Evolutionary conservation across 2,888 invertebrate species (phyloP).

Genomic region (Perizoma affinitatum): DNA sequence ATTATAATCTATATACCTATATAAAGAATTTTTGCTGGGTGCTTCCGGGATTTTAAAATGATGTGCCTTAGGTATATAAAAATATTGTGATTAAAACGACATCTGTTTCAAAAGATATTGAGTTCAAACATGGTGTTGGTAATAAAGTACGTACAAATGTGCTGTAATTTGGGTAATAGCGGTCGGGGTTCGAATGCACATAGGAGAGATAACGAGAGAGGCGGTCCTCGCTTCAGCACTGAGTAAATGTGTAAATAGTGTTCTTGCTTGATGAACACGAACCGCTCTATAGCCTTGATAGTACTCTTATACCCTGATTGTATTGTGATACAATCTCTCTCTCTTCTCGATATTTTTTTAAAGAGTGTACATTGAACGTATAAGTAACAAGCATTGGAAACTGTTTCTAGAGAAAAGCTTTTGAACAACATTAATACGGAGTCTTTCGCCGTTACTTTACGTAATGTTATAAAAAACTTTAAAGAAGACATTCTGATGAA

Average conservation of each 20-base stretch:
- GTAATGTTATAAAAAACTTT: neutral
- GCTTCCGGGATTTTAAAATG: too few relatives aligned
- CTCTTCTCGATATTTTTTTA: neutral
- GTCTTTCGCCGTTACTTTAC: neutral
- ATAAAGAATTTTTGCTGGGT: too few relatives aligned
- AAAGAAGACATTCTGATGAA: neutral
- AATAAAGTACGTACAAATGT: slow-evolving; percentile 33
- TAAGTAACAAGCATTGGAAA: slow-evolving; percentile 1
- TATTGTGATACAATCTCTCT: too few relatives aligned
- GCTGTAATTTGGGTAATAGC: slow-evolving; percentile 70
- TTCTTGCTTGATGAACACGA: neutral
- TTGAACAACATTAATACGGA: neutral
- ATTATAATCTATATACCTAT: too few relatives aligned
- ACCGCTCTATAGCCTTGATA: too few relatives aligned
- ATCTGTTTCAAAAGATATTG: neutral
- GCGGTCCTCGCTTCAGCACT: slow-evolving; percentile 31
- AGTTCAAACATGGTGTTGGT: slow-evolving; percentile 12
- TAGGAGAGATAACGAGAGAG: slow-evolving; percentile 57
- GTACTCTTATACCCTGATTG: too few relatives aligned
- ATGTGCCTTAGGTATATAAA: too few relatives aligned
- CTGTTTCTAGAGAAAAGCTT: slow-evolving; percentile 11
- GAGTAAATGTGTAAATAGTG: neutral
- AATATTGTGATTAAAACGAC: too few relatives aligned
- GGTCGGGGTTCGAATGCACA: slow-evolving; percentile 50
- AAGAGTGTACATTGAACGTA: slow-evolving; percentile 5